Base-by-base conservation (phyloP, 2,888 invertebrate species). In the Hoplodrina ambigua region DNA sequence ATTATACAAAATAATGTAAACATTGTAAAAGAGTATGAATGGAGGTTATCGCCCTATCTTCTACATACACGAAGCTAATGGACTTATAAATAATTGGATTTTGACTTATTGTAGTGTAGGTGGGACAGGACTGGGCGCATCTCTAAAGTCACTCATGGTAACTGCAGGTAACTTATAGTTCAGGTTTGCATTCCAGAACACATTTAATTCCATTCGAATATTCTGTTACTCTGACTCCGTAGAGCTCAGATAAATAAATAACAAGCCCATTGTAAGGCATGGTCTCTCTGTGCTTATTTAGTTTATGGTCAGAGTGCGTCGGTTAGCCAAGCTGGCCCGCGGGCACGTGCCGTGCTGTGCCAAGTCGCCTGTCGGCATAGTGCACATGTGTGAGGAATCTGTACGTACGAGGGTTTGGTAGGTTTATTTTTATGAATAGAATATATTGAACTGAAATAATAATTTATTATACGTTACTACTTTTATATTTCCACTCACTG, bases 311-410 rank as follows among this genome's bases (percentile, higher is more conserved):
- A 33, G 13, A 30, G 19, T 49, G 54, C 58, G 67, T 10, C n/a
- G 76, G 69, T 68, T 62, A 80, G 58, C 69, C 62, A 56, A 63
- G 25, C 62, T 64, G 77, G 70, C 69, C 44, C 37, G 62, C 58
- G 58, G 44, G 55, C 77, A 54, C 53, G 50, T 52, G 72, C 55
- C 33, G 55, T 30, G 41, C 25, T 49, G 52, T 53, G 56, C 71
- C 56, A 53, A 66, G 19, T 59, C 50, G 72, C 63, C 33, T 49
- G 25, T 25, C 25, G 25, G 19, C 59, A 58, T 63, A 33, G 17
- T 57, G 77, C 57, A 60, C 20, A 64, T 69, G 68, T 60, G 75
- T 78, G 76, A 74, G 77, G 70, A 81, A 76, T 61, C 49, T n/a
- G 46, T 6, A 37, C 33, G 20, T 44, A 53, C 30, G 15, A 15